phyloP scores from a whole-genome alignment of 1,140 invertebrate genomes.

The Achatina immaculata region DNA sequence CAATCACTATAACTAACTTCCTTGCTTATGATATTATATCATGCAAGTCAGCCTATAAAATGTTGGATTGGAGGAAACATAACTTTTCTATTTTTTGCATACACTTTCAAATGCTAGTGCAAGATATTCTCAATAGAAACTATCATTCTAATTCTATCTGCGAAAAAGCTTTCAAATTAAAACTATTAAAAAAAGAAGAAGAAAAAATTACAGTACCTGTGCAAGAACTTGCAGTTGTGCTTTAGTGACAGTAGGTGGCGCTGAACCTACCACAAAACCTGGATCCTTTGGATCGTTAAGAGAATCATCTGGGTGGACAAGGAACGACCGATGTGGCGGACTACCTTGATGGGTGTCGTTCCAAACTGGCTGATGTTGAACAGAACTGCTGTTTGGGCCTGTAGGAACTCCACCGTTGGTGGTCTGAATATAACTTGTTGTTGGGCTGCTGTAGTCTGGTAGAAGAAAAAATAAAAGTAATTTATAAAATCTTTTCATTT shows the following conservation, averaged over 20 bases:
- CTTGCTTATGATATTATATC: too few relatives aligned
- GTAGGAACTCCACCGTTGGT: slow-evolving; percentile 32
- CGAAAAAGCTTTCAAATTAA: not conserved
- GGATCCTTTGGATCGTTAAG: not conserved
- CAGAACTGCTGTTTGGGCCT: not conserved
- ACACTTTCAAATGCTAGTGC: too few relatives aligned
- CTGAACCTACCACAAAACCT: not conserved
- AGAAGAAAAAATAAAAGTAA: not conserved
- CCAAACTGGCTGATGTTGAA: slow-evolving; percentile 31
- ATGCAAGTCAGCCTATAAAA: too few relatives aligned
- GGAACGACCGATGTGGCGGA: slow-evolving; percentile 23
- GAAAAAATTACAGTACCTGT: not conserved
- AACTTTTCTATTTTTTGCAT: too few relatives aligned
- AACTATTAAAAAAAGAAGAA: not conserved
- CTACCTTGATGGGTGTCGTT: not conserved
- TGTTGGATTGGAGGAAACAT: too few relatives aligned
- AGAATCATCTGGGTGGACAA: slow-evolving; percentile 32
- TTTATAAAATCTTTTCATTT: not conserved
- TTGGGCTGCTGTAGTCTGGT: slow-evolving; percentile 26
- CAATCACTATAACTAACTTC: too few relatives aligned
- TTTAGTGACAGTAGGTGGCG: not conserved
- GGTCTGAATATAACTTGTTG: slow-evolving; percentile 27
- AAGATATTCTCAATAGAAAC: too few relatives aligned
- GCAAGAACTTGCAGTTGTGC: slow-evolving; percentile 28
- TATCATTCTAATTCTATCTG: not conserved